Conservation (phyloP, 1,140 invertebrate genomes). For the Sitobion miscanthi region DNA sequence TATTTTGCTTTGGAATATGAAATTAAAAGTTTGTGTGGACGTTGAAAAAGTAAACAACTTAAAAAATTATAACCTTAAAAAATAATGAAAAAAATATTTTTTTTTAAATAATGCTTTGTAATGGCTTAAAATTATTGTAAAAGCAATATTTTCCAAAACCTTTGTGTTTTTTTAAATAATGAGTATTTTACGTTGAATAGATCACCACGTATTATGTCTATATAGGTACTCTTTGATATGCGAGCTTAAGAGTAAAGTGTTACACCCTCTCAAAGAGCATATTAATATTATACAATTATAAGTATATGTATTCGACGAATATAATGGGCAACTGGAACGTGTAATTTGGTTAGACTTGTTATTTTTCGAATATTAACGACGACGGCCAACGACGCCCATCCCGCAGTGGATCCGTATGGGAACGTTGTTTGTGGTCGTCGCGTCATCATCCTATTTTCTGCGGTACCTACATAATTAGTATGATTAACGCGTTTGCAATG, state of each 20-base stretch:
- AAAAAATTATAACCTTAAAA: too few relatives aligned
- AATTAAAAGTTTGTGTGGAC: too few relatives aligned
- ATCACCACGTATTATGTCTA: too few relatives aligned
- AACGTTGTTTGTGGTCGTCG: background rate
- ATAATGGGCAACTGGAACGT: background rate
- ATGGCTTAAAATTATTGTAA: too few relatives aligned
- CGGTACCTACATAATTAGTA: background rate
- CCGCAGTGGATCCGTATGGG: background rate
- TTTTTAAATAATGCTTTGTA: too few relatives aligned
- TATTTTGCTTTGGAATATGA: too few relatives aligned
- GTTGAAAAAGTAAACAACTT: too few relatives aligned
- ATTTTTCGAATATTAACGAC: constrained; percentile 6
- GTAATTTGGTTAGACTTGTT: background rate
- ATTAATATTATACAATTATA: background rate
- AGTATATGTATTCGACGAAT: background rate
- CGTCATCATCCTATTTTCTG: background rate
- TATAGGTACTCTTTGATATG: background rate
- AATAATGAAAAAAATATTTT: too few relatives aligned
- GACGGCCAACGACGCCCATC: background rate
- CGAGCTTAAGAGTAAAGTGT: background rate
- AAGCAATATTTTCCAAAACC: too few relatives aligned
- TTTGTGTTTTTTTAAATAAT: too few relatives aligned
- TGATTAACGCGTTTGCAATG: constrained; percentile 1
- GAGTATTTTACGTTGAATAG: too few relatives aligned
- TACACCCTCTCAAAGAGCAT: background rate